Base-by-base conservation (phyloP, 2,888 invertebrate genomes). In the Cephus sareptanus region DNA sequence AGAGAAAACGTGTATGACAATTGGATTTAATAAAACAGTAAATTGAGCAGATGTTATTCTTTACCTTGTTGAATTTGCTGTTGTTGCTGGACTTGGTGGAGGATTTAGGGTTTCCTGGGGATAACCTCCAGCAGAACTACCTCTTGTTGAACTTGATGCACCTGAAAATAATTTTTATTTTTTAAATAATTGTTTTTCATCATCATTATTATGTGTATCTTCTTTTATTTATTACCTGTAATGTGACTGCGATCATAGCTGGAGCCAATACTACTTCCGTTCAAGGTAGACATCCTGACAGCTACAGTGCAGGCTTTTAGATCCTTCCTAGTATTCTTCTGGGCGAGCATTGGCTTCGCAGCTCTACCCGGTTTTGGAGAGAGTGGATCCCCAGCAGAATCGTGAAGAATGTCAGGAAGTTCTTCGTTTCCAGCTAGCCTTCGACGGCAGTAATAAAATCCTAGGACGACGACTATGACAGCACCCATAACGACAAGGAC, bases 51-150 rank as follows among this genome's bases (percentile, higher is more conserved):
- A 23, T 9, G 92, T 83, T 56, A 9, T 0, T 56, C 23, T 23
- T 56, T 23, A 56, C 56, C 56, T 56, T 9, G 93, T 93, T 1
- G 93, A 93, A 75, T 93, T 93, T 0, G 94, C 95, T 0, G 96
- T 96, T 0, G 96, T 95, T 23, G 97, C 97, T 1, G 98, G 98
- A 90, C 96, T 96, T 3, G 98, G 98, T 30, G 98, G 98, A 69
- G 98, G 98, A 92, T 98, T 98, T 69, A 97, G 93, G 0, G 96
- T 96, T 88, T 96, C 96, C 78, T 95, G 94, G n/a, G 98, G 97
- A 92, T 97, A 97, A 74, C 92, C 93, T 11, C 93, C 93, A 76
- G 93, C 92, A 3, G 92, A 92, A 40, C 92, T 95, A 83, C 93
- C 94, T 84, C 95, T 94, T 34, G 94, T 95, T 83, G 95, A 95